Evolutionary conservation across 2,888 invertebrate species (phyloP), one percentile per base, ranked within the genome.

Genomic region (Scelioninae gen. 2): DNA sequence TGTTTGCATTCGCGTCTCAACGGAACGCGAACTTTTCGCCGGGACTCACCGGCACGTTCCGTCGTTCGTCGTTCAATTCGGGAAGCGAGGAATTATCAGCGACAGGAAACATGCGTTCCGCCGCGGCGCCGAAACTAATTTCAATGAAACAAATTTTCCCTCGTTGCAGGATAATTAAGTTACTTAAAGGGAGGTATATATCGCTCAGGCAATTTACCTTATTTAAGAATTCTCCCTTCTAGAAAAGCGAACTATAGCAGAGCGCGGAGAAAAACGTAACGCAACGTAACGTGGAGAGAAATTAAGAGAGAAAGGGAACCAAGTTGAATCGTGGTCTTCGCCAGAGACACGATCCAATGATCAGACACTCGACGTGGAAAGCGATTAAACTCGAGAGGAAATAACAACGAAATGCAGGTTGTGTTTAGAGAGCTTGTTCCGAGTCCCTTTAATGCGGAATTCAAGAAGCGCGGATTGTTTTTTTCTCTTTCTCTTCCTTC

Each of bases 301-400:
- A 72, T 72, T 72, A 60, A 72, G 65, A 72, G 65, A 60, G 60
- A 72, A 72, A 72, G 72, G 65, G 57, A 69, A 69, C 58, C 61
- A 52, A 69, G 76, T 69, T 71, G 77, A 80, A 80, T 78, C 80
- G 75, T 75, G 65, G 63, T 68, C 74, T 73, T 69, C 71, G 68
- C 58, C 35, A 69, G 46, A 69, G 74, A 76, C 70, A 76, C 74
- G 75, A 74, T 74, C 71, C 73, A 70, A 65, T 71, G 78, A 77
- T 79, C 76, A 73, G 72, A 57, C 68, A 75, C 73, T 58, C 68
- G 73, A 69, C 67, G 67, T 76, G 61, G 58, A 65, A 75, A 52
- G 65, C 76, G 78, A 80, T 80, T 79, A 78, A 79, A 73, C 76
- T 77, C 72, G 13, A 70, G 55, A 69, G 58, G 45, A 55, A 76